Conservation (phyloP, 1,140 invertebrate genomes). For the Magallana ariakensis region DNA sequence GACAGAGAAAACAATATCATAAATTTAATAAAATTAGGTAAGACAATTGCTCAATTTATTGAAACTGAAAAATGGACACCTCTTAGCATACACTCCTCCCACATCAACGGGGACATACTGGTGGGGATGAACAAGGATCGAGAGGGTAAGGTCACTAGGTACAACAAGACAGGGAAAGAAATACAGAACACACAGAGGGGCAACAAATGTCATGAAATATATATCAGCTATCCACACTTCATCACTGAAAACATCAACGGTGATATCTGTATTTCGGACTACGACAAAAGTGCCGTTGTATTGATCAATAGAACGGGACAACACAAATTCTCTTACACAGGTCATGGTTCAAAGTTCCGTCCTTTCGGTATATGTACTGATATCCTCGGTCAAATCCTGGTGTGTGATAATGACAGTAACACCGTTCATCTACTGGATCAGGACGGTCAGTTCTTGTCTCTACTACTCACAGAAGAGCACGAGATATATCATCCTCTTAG, state of each 20-base stretch:
- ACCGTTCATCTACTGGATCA: not conserved
- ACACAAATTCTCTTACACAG: not conserved
- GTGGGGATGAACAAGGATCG: too few species aligned
- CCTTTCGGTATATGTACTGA: not conserved
- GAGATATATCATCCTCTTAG: not conserved
- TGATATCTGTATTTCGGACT: not conserved
- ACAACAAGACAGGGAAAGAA: not conserved
- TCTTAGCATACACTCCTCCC: too few species aligned
- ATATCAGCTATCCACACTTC: not conserved
- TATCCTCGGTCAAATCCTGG: not conserved
- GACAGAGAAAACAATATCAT: too few species aligned
- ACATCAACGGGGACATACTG: too few species aligned
- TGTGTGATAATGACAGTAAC: not conserved
- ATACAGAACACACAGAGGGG: not conserved
- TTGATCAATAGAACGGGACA: not conserved
- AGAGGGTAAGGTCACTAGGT: not conserved
- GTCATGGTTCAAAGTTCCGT: not conserved
- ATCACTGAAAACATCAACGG: not conserved
- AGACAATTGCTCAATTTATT: too few species aligned
- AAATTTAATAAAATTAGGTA: too few species aligned
- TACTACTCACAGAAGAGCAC: not conserved
- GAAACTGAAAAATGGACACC: too few species aligned
- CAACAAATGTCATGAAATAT: not conserved
- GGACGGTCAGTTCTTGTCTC: not conserved
- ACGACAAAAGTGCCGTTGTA: not conserved